Conservation (phyloP, 2,797 vertebrate genomes). For the Lagodon rhomboides region DNA sequence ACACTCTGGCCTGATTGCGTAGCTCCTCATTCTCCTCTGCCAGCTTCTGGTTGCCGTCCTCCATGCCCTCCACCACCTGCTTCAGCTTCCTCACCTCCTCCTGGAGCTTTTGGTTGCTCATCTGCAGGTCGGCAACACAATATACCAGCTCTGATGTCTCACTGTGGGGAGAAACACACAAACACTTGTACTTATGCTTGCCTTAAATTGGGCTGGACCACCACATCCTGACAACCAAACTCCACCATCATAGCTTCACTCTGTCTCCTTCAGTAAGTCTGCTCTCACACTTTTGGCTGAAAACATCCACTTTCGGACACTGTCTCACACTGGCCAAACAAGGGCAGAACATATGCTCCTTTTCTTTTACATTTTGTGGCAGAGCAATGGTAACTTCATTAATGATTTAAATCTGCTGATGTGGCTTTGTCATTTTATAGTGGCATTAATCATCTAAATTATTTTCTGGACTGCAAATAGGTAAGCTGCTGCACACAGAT, state of each 20-base stretch:
- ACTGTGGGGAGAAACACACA: constrained; percentile 76
- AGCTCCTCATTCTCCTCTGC: constrained; percentile 88
- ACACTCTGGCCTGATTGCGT: constrained; percentile 87
- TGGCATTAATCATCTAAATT: no score
- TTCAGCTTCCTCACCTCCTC: constrained; percentile 91
- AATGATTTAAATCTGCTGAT: background rate
- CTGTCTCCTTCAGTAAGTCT: background rate
- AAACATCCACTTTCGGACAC: background rate
- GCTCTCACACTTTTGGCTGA: background rate
- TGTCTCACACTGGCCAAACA: background rate
- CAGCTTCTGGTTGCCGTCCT: constrained; percentile 90
- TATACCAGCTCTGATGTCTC: constrained; percentile 92
- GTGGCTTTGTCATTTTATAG: background rate
- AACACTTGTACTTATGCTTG: background rate
- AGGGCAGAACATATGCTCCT: background rate
- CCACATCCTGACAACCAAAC: background rate
- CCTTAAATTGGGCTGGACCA: background rate
- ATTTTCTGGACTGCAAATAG: background rate
- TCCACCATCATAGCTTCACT: background rate
- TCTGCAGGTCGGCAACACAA: constrained; percentile 90
- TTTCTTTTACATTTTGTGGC: no score
- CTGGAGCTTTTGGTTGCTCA: constrained; percentile 91
- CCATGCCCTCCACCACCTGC: constrained; percentile 86
- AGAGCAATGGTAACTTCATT: background rate
- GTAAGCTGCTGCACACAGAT: background rate